phyloP scores from a whole-genome alignment of 2,113 vertebrate species.

The Channa maculata region DNA sequence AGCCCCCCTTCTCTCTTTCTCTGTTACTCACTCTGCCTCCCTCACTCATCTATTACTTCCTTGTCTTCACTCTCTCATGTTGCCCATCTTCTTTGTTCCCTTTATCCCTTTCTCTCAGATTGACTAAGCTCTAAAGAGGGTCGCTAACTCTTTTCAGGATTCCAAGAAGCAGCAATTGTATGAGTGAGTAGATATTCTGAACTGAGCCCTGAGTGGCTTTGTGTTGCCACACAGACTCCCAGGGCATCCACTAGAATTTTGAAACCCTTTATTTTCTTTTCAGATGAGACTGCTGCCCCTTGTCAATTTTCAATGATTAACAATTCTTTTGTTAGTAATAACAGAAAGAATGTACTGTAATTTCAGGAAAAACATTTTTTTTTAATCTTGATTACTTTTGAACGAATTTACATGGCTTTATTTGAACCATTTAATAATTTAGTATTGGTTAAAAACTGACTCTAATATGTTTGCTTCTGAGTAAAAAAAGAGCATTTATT shows the following conservation, averaged over 20 bases:
- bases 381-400: not conserved
- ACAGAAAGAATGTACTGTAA: not conserved
- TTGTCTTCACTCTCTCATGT: conserved; percentile 54
- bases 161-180: conserved; percentile 45
- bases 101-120: conserved; percentile 64
- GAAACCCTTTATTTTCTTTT: conserved; percentile 12
- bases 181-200: conserved; percentile 45
- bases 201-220: conserved; percentile 40
- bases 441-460: not conserved
- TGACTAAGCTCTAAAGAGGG: conserved; percentile 68
- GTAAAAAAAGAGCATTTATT: too few species aligned
- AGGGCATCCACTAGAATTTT: conserved; percentile 8
- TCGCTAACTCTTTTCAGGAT: conserved; percentile 70
- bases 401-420: not conserved
- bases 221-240: conserved; percentile 26
- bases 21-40: conserved; percentile 36
- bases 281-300: not conserved
- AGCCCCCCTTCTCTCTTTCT: conserved; percentile 39
- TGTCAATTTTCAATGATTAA: conserved; percentile 19
- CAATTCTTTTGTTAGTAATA: not conserved
- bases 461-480: not conserved
- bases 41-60: conserved; percentile 47
- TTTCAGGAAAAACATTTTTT: not conserved
- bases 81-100: conserved; percentile 52
- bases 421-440: not conserved